Evolutionary conservation across 37 sponge, comb jelly and placozoan species (phyloP).

Genomic region (Chondrilla cf. caribensis): DNA sequence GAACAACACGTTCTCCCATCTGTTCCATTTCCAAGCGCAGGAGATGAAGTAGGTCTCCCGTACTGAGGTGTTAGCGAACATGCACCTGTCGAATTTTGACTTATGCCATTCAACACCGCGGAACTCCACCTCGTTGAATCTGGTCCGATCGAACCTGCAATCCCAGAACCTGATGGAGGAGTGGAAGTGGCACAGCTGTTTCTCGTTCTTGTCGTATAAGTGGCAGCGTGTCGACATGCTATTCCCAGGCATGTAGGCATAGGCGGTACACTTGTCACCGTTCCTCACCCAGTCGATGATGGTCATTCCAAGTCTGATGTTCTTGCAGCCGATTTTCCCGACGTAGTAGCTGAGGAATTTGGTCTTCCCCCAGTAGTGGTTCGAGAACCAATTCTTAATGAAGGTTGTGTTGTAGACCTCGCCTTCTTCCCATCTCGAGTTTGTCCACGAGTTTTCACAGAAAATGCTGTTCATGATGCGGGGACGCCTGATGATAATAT

Average conservation of each 20-base stretch:
- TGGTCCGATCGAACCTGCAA: neutral
- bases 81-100: neutral
- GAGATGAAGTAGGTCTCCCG: neutral
- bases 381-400: neutral
- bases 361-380: neutral
- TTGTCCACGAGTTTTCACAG: neutral
- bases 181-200: neutral
- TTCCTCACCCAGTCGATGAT: neutral
- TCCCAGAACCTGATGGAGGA: neutral
- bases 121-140: neutral
- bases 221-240: neutral
- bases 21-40: too few relatives aligned
- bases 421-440: neutral
- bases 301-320: neutral
- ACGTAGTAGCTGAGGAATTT: neutral
- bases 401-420: conserved; percentile 9
- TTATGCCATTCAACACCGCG: neutral
- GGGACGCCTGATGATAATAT: neutral
- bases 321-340: neutral
- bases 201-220: neutral
- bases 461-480: neutral
- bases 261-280: neutral
- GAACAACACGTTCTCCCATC: too few relatives aligned
- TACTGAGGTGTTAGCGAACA: neutral
- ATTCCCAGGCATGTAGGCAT: neutral